Evolutionary conservation across 2,888 invertebrate genomes (phyloP).

Genomic region (Adineta ricciae): DNA sequence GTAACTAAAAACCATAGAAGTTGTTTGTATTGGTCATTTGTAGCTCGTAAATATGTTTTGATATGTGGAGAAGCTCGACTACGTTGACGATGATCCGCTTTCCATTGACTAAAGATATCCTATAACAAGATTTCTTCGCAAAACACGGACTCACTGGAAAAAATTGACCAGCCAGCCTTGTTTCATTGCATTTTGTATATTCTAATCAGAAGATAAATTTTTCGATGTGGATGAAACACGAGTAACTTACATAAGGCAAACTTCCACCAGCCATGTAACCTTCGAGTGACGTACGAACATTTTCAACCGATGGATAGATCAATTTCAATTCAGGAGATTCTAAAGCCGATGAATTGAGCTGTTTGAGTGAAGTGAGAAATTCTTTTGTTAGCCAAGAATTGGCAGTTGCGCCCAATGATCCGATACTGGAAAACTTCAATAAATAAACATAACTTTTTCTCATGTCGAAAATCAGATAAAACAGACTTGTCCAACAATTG

Average conservation of each 20-base stretch:
- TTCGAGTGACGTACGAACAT: conserved; percentile 74
- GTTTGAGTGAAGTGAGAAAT: conserved; percentile 57
- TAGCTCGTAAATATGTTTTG: conserved; percentile 70
- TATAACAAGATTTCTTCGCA: background rate
- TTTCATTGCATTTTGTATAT: conserved; percentile 16
- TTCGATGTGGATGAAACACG: too few relatives aligned
- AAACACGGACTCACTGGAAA: conserved; percentile 13
- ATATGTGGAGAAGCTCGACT: conserved; percentile 84
- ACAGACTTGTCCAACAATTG: background rate
- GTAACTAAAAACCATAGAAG: conserved; percentile 76
- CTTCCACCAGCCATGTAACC: conserved; percentile 72
- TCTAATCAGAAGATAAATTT: background rate
- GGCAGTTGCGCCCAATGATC: conserved; percentile 63
- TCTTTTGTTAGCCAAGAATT: conserved; percentile 67
- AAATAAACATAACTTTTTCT: conserved; percentile 51
- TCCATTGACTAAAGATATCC: conserved; percentile 26
- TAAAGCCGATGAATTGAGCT: conserved; percentile 32
- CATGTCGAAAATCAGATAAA: too few relatives aligned
- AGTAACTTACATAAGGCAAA: conserved; percentile 61
- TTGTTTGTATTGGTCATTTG: conserved; percentile 57
- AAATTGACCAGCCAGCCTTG: conserved; percentile 27
- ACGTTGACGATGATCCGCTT: conserved; percentile 56
- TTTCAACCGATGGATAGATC: conserved; percentile 68
- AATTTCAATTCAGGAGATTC: conserved; percentile 36
- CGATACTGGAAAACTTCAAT: conserved; percentile 80